Base-by-base conservation (phyloP, 1,140 invertebrate genomes). In the Dendrolimus punctatus region DNA sequence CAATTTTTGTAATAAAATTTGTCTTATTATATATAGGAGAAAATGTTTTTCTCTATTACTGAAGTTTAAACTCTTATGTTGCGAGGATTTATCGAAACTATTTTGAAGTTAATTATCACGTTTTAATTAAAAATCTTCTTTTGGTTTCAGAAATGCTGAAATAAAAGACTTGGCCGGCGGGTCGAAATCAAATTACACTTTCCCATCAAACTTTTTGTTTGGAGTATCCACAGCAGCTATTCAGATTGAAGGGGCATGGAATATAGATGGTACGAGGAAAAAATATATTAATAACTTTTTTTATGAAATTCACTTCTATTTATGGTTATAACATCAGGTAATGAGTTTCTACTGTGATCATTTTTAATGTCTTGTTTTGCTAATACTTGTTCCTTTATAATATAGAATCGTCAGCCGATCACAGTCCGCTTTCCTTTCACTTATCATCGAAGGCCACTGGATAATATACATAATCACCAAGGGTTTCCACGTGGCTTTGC, bases 211-310 rank as follows among this genome's bases (percentile, higher is more conserved):
- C 44, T 91, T 91, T 68, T 60, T 85, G 8, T 90, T 90, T 67
- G 90, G 89, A 8, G 82, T 87, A 3, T 86, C 88, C 0, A 90
- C 90, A n/a, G 88, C 90, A 8, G 83, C 90, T 40, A 86, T 88
- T 64, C 92, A 93, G 86, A 89, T 93, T 39, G 92, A 93, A 85
- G 92, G 92, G 43, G 91, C 75, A n/a, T 93, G 92, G 92, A 90
- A 93, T 76, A 85, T 71, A 62, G 89, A 90, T 73, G 91, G 91
- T 62, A 91, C 48, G 37, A 51, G 53, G 9, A 41, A 10, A 41
- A 40, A 42, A 40, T 47, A 9, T 8, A 10, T 9, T 37, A 7
- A 9, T 49, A 0, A 39, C 10, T 49, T 39, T 6, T 49, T 38
- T 49, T n/a, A 6, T 0, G 39, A 9, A 49, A 8, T 40, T 4